Percentiles rank a stretch among this genome's conserved stretches.
Conservation (phyloP, 2,113 vertebrate species). For the Tauraco erythrolophus region DNA sequence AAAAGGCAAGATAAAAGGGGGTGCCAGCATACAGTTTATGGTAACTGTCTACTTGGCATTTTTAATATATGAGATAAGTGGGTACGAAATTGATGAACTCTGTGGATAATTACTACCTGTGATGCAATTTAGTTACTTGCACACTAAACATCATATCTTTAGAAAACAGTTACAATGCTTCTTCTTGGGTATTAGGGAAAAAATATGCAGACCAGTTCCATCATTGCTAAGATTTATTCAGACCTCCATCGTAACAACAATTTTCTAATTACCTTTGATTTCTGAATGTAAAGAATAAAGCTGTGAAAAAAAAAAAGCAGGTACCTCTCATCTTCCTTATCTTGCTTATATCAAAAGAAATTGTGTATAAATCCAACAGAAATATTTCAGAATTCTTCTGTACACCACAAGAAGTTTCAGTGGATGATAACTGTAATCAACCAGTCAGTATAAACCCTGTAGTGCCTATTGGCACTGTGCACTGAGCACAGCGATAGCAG, state of each 20-base stretch:
- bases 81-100: not conserved
- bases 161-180: not conserved
- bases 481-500: not conserved
- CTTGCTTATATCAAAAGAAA: not conserved
- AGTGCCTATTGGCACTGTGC: too few relatives aligned
- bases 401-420: not conserved
- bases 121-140: not conserved
- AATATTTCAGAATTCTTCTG: not conserved
- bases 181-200: not conserved
- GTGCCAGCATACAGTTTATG: not conserved
- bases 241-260: not conserved
- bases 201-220: not conserved
- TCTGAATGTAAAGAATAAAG: not conserved
- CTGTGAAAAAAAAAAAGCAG: not conserved
- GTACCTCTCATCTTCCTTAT: not conserved
- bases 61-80: not conserved
- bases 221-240: not conserved
- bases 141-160: not conserved
- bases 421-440: not conserved
- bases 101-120: not conserved
- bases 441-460: not conserved
- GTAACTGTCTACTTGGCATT: not conserved
- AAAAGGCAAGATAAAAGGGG: rapidly evolving
- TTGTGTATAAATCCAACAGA: not conserved
- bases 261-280: not conserved